A percentile compares a stretch with the other conserved stretches of the same genome.
Evolutionary conservation across 1,140 invertebrate genomes (phyloP).

Genomic region (Aporrectodea caliginosa): DNA sequence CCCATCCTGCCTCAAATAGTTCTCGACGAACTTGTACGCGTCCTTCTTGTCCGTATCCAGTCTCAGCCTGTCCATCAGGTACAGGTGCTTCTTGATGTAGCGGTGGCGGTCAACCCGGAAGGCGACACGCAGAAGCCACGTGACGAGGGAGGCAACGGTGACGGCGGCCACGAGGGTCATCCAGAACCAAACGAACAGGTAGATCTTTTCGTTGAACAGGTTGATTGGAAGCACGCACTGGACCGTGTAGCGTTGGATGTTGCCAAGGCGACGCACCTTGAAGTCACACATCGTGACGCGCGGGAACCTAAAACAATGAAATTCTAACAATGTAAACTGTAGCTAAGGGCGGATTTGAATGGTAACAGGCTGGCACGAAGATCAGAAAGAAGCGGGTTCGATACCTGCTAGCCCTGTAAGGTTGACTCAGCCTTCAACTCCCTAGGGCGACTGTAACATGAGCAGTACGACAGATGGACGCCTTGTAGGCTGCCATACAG

Average conservation of each 20-base stretch:
- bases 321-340: too few relatives aligned
- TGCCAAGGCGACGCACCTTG: conserved; percentile 51
- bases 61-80: conserved; percentile 12
- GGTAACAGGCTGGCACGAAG: too few relatives aligned
- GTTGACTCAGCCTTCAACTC: too few relatives aligned
- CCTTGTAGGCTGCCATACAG: too few relatives aligned
- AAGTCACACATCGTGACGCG: conserved; percentile 41
- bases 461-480: too few relatives aligned
- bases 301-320: conserved; percentile 40
- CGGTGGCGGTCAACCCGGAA: conserved; percentile 19
- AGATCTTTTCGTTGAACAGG: conserved; percentile 60
- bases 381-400: too few relatives aligned
- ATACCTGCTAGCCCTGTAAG: too few relatives aligned
- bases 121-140: conserved; percentile 35
- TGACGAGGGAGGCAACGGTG: conserved; percentile 17
- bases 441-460: too few relatives aligned
- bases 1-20: conserved; percentile 56
- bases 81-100: conserved; percentile 25
- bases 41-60: conserved; percentile 15
- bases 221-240: conserved; percentile 59
- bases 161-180: conserved; percentile 40
- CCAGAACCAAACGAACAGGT: conserved; percentile 60
- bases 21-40: conserved; percentile 31
- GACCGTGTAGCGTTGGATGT: conserved; percentile 55
- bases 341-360: too few relatives aligned